These are phyloP conservation scores for Drosophila merina DNA, from an alignment of 2,888 invertebrate genomes.

Conservation along the genomic window DNA sequence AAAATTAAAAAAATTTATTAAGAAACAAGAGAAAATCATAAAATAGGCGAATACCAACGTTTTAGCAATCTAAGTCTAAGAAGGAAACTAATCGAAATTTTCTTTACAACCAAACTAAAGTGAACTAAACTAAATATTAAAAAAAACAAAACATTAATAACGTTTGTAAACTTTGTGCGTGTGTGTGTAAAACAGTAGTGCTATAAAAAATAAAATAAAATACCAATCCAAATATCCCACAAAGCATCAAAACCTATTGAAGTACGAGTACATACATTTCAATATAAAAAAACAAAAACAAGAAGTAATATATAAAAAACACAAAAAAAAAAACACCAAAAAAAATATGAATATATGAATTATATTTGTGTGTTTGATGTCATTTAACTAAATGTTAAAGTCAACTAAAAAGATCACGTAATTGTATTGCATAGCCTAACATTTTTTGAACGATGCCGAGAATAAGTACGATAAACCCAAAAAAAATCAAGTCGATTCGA, in stretches of 20 bases:
- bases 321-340: conserved; percentile 19
- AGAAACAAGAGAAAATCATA: conserved; percentile 20
- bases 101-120: conserved; percentile 36
- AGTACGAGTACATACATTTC: conserved; percentile 44
- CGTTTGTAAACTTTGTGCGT: conserved; percentile 46
- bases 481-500: conserved; percentile 33
- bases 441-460: conserved; percentile 40
- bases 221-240: conserved; percentile 36
- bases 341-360: conserved; percentile 29
- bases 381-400: conserved; percentile 70
- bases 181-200: conserved; percentile 44
- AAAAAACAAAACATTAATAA: conserved; percentile 22
- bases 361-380: conserved; percentile 54
- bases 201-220: conserved; percentile 21
- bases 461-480: not conserved
- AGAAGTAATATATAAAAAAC: not conserved
- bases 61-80: conserved; percentile 46
- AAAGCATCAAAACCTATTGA: conserved; percentile 42
- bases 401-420: conserved; percentile 44
- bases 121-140: conserved; percentile 8
- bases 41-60: conserved; percentile 52
- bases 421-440: conserved; percentile 46
- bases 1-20: conserved; percentile 6
- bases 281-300: conserved; percentile 20
- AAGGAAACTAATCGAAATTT: conserved; percentile 42